These are phyloP conservation scores for Eristalinus aeneus DNA, from an alignment of 2,888 invertebrate genomes.

Conservation along the genomic window DNA sequence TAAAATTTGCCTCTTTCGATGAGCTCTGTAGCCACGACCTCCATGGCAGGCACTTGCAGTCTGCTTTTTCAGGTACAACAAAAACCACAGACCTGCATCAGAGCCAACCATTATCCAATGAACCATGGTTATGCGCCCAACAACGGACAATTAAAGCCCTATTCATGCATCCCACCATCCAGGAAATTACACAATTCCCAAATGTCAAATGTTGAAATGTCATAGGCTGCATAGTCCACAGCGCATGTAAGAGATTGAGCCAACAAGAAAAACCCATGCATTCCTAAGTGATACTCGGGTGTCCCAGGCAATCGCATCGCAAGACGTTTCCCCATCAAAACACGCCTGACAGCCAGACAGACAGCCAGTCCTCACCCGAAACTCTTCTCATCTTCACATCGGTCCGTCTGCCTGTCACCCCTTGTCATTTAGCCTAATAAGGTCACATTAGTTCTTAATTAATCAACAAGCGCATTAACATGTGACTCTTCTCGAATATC, in stretches of 20 bases:
- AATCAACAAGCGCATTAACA: conserved; percentile 62
- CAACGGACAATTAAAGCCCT: background rate
- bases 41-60: too few species aligned
- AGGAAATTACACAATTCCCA: conserved; percentile 25
- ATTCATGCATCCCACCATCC: conserved; percentile 9
- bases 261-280: background rate
- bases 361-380: conserved; percentile 4
- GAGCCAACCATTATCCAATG: background rate
- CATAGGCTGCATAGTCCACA: background rate
- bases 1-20: too few species aligned
- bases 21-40: too few species aligned
- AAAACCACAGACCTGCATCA: background rate
- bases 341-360: background rate
- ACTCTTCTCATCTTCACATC: conserved; percentile 36
- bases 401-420: conserved; percentile 45
- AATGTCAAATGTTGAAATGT: conserved; percentile 32
- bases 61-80: too few species aligned
- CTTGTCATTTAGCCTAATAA: conserved; percentile 36
- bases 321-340: conserved; percentile 3
- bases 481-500: conserved; percentile 21
- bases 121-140: background rate
- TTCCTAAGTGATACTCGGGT: background rate
- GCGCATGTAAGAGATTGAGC: background rate
- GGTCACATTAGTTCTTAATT: conserved; percentile 67
- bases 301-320: conserved; percentile 12